Evolutionary conservation across 2,113 vertebrate genomes (phyloP).

Genomic region (Rynchops niger): DNA sequence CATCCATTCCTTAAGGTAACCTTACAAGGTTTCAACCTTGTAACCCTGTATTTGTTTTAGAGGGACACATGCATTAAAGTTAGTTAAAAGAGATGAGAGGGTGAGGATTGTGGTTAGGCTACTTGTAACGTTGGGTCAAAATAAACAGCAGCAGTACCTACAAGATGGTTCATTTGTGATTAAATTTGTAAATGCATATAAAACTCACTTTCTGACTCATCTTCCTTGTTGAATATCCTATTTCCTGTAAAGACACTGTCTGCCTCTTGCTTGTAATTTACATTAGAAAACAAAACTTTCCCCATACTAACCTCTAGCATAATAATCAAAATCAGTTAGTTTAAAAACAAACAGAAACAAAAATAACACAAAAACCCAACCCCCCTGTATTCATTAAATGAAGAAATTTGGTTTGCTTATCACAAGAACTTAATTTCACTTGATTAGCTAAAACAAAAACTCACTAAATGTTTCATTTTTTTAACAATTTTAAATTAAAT

Average conservation of each 20-base stretch:
- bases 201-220: neutral
- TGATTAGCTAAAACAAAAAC: neutral
- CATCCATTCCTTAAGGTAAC: neutral
- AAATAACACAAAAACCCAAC: neutral
- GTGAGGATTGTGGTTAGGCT: neutral
- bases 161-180: neutral
- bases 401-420: neutral
- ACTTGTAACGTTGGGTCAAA: neutral
- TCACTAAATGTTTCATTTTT: neutral
- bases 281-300: neutral
- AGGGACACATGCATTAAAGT: neutral
- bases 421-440: neutral
- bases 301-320: neutral
- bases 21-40: neutral
- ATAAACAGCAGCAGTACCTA: neutral
- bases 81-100: neutral
- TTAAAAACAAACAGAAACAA: neutral
- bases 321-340: neutral
- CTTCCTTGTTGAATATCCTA: neutral
- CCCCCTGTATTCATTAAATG: neutral
- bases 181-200: neutral
- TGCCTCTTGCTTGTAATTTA: neutral
- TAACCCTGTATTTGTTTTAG: accelerated
- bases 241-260: neutral
- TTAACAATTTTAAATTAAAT: neutral